phyloP scores from a whole-genome alignment of 2,797 vertebrate species.

The Simalia tracyae region DNA sequence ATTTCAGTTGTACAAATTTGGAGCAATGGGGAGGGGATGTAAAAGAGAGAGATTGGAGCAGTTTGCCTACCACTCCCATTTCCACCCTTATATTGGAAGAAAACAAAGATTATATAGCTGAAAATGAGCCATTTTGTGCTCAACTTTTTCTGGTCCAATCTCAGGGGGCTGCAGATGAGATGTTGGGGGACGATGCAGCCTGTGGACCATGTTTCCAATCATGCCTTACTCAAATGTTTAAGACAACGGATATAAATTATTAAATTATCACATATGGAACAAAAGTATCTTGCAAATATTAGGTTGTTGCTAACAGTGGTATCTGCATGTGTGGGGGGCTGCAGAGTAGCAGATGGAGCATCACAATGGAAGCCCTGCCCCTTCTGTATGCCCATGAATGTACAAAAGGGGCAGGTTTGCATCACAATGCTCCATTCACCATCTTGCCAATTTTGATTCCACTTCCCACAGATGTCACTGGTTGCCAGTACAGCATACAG shows the following conservation, averaged over 20 bases:
- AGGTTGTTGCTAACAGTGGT: neutral
- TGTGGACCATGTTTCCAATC: neutral
- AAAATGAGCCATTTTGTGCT: neutral
- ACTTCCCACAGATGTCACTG: neutral
- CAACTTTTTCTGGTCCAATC: neutral
- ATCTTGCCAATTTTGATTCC: neutral
- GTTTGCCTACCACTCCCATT: neutral
- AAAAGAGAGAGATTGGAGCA: neutral
- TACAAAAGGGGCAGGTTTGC: neutral
- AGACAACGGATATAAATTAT: neutral
- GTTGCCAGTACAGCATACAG: neutral
- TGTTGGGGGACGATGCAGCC: neutral
- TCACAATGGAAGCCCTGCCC: neutral
- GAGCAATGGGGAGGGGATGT: neutral
- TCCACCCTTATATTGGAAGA: neutral
- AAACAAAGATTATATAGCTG: neutral
- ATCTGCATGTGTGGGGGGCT: neutral
- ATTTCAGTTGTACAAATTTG: neutral
- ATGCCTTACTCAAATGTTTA: neutral
- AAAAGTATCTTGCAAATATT: neutral
- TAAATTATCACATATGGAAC: slow-evolving; percentile 1
- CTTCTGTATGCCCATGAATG: neutral
- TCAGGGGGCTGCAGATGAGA: neutral
- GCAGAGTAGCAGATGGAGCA: neutral
- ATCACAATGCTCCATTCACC: neutral